Evolutionary conservation across 1,140 invertebrate genomes (phyloP).

Genomic region (Bombyx mandarina): DNA sequence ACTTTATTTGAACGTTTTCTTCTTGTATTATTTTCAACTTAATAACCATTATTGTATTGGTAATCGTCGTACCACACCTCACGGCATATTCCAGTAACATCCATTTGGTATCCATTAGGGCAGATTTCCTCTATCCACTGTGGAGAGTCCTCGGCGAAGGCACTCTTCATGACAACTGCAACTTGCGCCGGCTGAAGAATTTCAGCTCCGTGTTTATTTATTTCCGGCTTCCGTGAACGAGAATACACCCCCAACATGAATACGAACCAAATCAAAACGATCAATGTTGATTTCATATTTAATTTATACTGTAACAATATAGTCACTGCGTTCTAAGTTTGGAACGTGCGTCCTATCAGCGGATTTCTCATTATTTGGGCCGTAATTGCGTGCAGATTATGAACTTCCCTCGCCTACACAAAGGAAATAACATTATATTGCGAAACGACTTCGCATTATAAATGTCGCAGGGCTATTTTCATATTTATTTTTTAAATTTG

Average conservation of each 20-base stretch:
- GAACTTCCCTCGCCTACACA: constrained; percentile 9
- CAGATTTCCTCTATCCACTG: constrained; percentile 17
- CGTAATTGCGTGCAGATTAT: constrained; percentile 1
- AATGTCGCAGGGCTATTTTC: background rate
- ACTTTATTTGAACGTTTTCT: too few species aligned
- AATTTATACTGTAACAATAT: background rate
- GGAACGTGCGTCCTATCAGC: background rate
- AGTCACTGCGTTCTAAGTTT: background rate
- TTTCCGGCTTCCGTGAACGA: background rate
- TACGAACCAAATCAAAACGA: background rate
- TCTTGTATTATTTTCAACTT: too few species aligned
- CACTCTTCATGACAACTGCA: constrained; percentile 28
- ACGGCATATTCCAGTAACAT: constrained; percentile 33
- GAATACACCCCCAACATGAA: constrained; percentile 2
- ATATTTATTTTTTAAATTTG: too few species aligned
- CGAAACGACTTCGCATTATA: background rate
- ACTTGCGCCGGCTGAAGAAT: constrained; percentile 10
- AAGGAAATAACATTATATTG: constrained; percentile 1
- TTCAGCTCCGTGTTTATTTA: background rate
- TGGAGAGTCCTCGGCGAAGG: constrained; percentile 37
- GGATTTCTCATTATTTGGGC: background rate
- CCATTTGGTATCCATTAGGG: constrained; percentile 32
- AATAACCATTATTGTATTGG: too few species aligned
- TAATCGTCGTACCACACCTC: constrained; percentile 43
- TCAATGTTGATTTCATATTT: background rate